Evolutionary conservation across 2,888 invertebrate genomes (phyloP), one percentile per base, ranked within the genome.

Genomic region (Molanna angustata): DNA sequence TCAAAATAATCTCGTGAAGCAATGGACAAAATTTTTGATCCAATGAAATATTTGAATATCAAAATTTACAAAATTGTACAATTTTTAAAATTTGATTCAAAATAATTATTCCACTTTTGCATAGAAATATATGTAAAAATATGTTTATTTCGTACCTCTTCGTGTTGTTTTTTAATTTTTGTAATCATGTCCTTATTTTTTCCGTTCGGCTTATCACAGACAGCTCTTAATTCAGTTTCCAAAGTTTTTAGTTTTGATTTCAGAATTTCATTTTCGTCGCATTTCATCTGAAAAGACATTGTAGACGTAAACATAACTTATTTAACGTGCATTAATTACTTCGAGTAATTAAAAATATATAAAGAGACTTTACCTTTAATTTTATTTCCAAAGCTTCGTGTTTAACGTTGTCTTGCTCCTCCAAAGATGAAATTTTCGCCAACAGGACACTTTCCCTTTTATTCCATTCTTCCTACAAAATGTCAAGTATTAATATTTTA

Each of bases 121-220:
- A n/a, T n/a, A n/a, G n/a, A n/a, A n/a, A n/a, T n/a, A n/a, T n/a
- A n/a, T n/a, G n/a, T n/a, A n/a, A n/a, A n/a, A n/a, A n/a, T n/a
- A n/a, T n/a, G n/a, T n/a, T n/a, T n/a, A n/a, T n/a, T 37, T 3
- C 37, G 52, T 48, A 75, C 77, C 69, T 77, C 77, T 57, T 76
- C 76, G 27, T 77, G 77, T 42, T 77, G 77, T 31, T 68, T 72
- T 57, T 76, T 77, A 52, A 77, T 76, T 39, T 72, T 75, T 39
- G 74, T 71, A 9, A 77, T 73, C 66, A 77, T 70, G 62, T 76
- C 76, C n/a, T 74, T 73, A 57, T 76, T 76, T 65, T 74, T 76
- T 4, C 72, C 71, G 16, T 67, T 70, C 0, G 77, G 77, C 59
- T 73, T 74, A 0, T 73, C 71, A 14, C 76, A 59, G 1, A 75